Conservation (phyloP, 2,888 invertebrate genomes). For the Nemotelus pantherinus region DNA sequence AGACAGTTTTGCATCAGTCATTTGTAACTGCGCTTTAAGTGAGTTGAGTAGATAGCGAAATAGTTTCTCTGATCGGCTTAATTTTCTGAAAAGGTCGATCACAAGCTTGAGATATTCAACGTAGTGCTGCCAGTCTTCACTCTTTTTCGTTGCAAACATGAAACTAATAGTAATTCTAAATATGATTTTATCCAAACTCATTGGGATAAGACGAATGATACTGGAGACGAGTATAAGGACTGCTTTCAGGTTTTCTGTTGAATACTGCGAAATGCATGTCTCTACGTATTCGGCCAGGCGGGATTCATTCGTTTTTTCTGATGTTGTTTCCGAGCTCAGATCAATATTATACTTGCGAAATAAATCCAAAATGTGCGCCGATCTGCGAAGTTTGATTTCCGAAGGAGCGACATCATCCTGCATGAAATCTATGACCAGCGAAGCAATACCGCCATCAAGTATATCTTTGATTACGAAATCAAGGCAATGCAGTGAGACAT, state of each 20-base stretch:
- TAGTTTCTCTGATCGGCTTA: constrained; percentile 61
- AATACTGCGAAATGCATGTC: constrained; percentile 47
- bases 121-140: constrained; percentile 54
- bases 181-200: constrained; percentile 59
- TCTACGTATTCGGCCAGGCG: constrained; percentile 53
- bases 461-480: constrained; percentile 27
- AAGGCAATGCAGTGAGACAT: constrained; percentile 14
- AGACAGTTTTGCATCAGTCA: constrained; percentile 50
- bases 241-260: constrained; percentile 53
- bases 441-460: neutral
- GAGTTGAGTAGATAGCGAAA: constrained; percentile 58
- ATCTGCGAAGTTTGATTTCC: constrained; percentile 50
- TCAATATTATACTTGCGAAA: constrained; percentile 58
- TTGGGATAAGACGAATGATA: constrained; percentile 59
- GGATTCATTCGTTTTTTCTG: constrained; percentile 10
- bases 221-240: constrained; percentile 59
- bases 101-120: constrained; percentile 58
- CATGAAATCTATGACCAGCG: constrained; percentile 45
- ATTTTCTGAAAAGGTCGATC: constrained; percentile 61
- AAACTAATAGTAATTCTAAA: constrained; percentile 58
- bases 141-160: constrained; percentile 56
- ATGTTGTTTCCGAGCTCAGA: constrained; percentile 52
- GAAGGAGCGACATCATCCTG: neutral
- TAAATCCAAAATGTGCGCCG: constrained; percentile 56
- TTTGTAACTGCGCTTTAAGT: constrained; percentile 56